Evolutionary conservation across 2,113 vertebrate genomes (phyloP), one percentile per base, ranked within the genome.

Genomic region (Gavia stellata): DNA sequence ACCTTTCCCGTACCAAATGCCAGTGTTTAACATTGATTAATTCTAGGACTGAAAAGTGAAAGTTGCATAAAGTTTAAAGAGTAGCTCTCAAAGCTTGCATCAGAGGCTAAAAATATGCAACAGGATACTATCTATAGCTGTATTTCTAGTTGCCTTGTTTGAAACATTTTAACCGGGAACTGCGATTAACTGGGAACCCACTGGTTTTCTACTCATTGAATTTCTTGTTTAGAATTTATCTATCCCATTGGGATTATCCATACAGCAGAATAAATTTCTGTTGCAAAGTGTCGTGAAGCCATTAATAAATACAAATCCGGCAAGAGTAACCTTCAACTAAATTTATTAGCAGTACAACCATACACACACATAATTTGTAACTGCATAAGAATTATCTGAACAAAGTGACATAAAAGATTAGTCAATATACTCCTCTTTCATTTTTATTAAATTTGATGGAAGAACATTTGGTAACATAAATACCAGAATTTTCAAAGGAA

Each of bases 21-120:
- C 40, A 34, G 50, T 24, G 45, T 47, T 84, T 94, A 93, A 61
- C 67, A 52, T 66, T 42, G 34, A 82, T 42, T 66, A 85, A 67
- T 89, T 82, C 87, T 84, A 83, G 66, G 58, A 88, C 38, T 87
- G 44, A 44, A 96, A 86, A 85, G 83, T 94, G 88, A 93, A 81
- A 90, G 74, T n/a, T 67, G 19, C 42, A 42, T 50, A 65, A 91
- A 95, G 67, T 85, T 88, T 82, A 34, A 92, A 38, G 55, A 84
- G 90, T n/a, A 92, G 81, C 33, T 88, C 95, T 96, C 75, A 97
- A 92, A 97, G 63, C 94, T 97, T 97, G 90, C 92, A 97, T 97
- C 96, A 97, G 68, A 96, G 73, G 93, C 86, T 97, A 96, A 98
- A 98, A 97, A 98, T 97, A 98, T 90, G 97, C 90, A 96, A 93